These are phyloP conservation scores for Falco concolor DNA, from an alignment of 2,797 vertebrate genomes.

Conservation along the genomic window DNA sequence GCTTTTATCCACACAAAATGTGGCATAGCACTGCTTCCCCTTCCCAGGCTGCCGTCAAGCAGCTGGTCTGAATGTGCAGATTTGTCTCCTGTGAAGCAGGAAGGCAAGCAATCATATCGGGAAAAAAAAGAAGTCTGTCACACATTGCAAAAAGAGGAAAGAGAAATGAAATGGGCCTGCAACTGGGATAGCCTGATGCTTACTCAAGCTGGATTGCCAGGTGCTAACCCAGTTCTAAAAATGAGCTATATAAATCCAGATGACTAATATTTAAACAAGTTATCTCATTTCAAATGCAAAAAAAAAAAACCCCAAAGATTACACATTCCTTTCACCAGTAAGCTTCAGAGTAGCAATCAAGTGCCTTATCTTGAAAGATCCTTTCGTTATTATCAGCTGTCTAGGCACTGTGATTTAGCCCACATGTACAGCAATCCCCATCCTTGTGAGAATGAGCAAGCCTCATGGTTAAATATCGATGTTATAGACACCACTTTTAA, in stretches of 20 bases:
- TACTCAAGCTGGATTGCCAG: conserved; percentile 26
- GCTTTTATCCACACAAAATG: not conserved
- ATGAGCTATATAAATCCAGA: conserved; percentile 11
- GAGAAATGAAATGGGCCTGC: not conserved
- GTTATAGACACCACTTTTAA: not conserved
- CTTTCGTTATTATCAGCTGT: conserved; percentile 30
- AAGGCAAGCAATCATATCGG: not conserved
- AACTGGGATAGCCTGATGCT: not conserved
- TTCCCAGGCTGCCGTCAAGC: not conserved
- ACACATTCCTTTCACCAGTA: not conserved
- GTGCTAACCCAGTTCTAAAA: conserved; percentile 19
- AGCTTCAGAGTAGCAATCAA: conserved; percentile 22
- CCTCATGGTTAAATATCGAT: conserved; percentile 36
- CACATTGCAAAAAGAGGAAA: not conserved
- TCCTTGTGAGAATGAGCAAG: not conserved
- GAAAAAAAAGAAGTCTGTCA: not conserved
- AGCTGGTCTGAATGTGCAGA: not conserved
- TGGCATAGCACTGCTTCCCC: not conserved
- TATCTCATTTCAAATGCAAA: conserved; percentile 26
- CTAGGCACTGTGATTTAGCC: conserved; percentile 23
- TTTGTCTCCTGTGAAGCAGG: not conserved
- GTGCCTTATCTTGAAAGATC: conserved; percentile 4
- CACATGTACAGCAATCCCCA: not conserved
- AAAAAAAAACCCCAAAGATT: conserved; percentile 9
- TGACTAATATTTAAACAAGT: conserved; percentile 43